These are phyloP conservation scores for Tautogolabrus adspersus DNA, from an alignment of 2,113 vertebrate genomes.

Conservation along the genomic window DNA sequence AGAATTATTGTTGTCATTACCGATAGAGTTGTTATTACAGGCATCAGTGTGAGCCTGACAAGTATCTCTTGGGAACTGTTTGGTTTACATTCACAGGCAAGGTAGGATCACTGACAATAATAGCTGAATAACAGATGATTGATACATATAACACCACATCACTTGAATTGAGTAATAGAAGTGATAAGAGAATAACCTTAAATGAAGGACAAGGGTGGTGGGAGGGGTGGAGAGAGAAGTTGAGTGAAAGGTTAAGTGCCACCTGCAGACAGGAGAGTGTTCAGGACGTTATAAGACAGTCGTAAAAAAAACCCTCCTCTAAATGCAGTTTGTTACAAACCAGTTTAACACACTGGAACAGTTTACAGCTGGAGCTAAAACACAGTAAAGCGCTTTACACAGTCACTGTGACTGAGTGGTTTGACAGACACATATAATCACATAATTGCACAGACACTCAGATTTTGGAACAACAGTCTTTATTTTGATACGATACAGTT, in stretches of 20 bases:
- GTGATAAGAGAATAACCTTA: not conserved
- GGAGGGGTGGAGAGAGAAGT: conserved; percentile 25
- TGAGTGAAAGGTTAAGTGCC: conserved; percentile 59
- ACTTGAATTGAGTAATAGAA: not conserved
- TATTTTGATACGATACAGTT: conserved; percentile 16
- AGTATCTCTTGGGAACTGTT: conserved; percentile 26
- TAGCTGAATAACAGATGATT: conserved; percentile 26
- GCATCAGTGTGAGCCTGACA: conserved; percentile 51
- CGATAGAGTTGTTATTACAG: conserved; percentile 67
- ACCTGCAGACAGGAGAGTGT: conserved; percentile 55
- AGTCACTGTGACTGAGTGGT: conserved; percentile 51
- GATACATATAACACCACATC: conserved; percentile 1
- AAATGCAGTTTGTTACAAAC: conserved; percentile 65
- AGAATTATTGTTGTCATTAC: conserved; percentile 62
- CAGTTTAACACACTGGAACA: conserved; percentile 62
- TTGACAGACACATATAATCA: conserved; percentile 22
- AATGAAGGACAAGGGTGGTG: conserved; percentile 10
- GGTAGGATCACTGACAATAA: conserved; percentile 36
- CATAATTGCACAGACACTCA: conserved; percentile 21
- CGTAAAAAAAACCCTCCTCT: conserved; percentile 56
- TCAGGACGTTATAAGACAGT: conserved; percentile 54
- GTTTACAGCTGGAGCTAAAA: conserved; percentile 64
- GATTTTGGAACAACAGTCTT: conserved; percentile 15
- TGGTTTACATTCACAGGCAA: conserved; percentile 9
- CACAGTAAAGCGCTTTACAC: conserved; percentile 54